Evolutionary conservation across 2,113 vertebrate genomes (phyloP), one percentile per base, ranked within the genome.

Genomic region (Ancistrus triradiatus): DNA sequence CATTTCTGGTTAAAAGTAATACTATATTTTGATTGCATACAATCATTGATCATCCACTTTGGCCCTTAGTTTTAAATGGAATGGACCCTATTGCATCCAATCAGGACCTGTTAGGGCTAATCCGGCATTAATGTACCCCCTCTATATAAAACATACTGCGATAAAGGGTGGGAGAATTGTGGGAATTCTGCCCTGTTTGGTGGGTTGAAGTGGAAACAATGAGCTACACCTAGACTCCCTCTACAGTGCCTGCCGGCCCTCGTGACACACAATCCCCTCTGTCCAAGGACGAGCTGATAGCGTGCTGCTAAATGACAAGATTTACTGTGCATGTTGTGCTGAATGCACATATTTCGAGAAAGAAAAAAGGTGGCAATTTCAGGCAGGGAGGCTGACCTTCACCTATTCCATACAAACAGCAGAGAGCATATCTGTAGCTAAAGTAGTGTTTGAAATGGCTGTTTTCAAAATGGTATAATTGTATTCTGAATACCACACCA

Each of bases 131-230:
- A 42, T 42, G 14, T 14, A 42, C 24, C 38, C 62, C 17, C 18
- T 47, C 7, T 18, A 19, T 43, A 25, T 19, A 14, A 25, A 38
- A 27, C 28, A 14, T 48, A 11, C 31, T 3, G n/a, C 35, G n/a
- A n/a, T 5, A 25, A 21, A 22, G n/a, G 10, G 24, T 18, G 61
- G 24, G 35, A 33, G 37, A 51, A 72, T 70, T 69, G 70, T 77
- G 69, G 63, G 72, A 80, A 77, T 73, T 78, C 74, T 75, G 76
- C 76, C 57, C 48, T 51, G 28, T n/a, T 56, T 40, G 24, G n/a
- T 4, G 21, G 58, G 56, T 24, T 51, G 60, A 50, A 33, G 62
- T 51, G 59, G 49, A 17, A 51, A 65, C 18, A 22, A 25, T 6
- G 48, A 49, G 33, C 44, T 63, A 28, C 64, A 60, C 22, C 35